Conservation (phyloP, 2,797 vertebrate genomes). For the Sternarchorhynchus goeldii region DNA sequence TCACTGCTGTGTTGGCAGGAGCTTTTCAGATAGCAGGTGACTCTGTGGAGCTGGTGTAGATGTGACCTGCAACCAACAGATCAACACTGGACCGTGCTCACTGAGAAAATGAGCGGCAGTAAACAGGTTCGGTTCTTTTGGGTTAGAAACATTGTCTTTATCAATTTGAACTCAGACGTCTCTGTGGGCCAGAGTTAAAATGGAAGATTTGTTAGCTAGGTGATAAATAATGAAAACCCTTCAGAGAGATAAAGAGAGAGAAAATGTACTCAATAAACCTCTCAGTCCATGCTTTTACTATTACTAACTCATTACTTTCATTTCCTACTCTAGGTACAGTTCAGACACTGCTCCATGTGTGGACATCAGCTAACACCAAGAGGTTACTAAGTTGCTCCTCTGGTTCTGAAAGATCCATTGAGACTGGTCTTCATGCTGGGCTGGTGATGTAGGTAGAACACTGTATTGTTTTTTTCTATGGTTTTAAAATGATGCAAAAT, state of each 20-base stretch:
- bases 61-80: too few species aligned
- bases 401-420: conserved; percentile 27
- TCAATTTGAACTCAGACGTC: conserved; percentile 46
- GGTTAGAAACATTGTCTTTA: too few species aligned
- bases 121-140: too few species aligned
- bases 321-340: conserved; percentile 30
- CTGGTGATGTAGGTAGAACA: conserved; percentile 20
- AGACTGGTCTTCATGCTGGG: background rate
- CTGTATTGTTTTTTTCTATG: background rate
- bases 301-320: conserved; percentile 36
- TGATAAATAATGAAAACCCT: conserved; percentile 65
- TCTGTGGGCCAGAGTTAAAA: conserved; percentile 51
- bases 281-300: conserved; percentile 8
- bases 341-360: conserved; percentile 10
- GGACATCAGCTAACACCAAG: conserved; percentile 32
- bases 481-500: conserved; percentile 17
- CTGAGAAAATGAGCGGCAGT: too few species aligned
- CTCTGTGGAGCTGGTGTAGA: too few species aligned
- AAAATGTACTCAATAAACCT: background rate
- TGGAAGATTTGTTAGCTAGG: conserved; percentile 52
- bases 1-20: too few species aligned
- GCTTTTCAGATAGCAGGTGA: too few species aligned
- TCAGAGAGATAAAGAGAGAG: conserved; percentile 18
- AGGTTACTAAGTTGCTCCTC: conserved; percentile 4
- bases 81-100: too few species aligned